These are phyloP conservation scores for Columba janthina DNA, from an alignment of 2,113 vertebrate genomes.

Conservation along the genomic window DNA sequence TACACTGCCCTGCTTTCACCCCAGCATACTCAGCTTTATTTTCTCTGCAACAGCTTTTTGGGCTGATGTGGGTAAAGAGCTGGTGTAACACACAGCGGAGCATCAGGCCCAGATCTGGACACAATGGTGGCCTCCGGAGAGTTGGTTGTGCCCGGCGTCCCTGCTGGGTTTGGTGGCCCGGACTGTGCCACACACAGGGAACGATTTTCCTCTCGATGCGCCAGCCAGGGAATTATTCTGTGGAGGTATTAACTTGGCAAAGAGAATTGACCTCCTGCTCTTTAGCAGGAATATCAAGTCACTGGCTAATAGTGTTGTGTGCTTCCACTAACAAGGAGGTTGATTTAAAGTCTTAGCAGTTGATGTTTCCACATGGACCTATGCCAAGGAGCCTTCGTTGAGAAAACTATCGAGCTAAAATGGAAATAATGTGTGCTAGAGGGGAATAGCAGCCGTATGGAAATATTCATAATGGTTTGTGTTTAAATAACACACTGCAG, in stretches of 20 bases:
- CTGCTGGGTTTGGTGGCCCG: not conserved
- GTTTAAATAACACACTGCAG: not conserved
- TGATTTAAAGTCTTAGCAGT: constrained; percentile 21
- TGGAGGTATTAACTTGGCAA: not conserved
- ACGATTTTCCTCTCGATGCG: not conserved
- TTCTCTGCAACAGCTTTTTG: not conserved
- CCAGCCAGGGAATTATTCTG: constrained; percentile 1
- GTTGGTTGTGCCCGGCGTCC: not conserved
- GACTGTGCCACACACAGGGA: not conserved
- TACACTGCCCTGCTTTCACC: not conserved
- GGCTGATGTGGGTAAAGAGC: not conserved
- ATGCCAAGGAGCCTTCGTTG: not conserved
- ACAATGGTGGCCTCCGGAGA: not conserved
- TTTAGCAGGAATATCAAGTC: constrained; percentile 40
- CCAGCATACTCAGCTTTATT: not conserved
- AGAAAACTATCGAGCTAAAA: not conserved
- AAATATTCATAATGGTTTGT: not conserved
- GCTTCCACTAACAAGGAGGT: constrained; percentile 27
- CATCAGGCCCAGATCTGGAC: fast-evolving
- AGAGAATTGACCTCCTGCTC: constrained; percentile 28
- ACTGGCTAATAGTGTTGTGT: not conserved
- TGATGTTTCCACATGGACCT: not conserved
- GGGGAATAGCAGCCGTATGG: not conserved
- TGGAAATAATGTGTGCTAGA: not conserved
- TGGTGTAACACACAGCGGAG: fast-evolving